Percentiles rank a stretch among this genome's conserved stretches.
Conservation (phyloP, 2,797 vertebrate species). For the Malurus splendens region DNA sequence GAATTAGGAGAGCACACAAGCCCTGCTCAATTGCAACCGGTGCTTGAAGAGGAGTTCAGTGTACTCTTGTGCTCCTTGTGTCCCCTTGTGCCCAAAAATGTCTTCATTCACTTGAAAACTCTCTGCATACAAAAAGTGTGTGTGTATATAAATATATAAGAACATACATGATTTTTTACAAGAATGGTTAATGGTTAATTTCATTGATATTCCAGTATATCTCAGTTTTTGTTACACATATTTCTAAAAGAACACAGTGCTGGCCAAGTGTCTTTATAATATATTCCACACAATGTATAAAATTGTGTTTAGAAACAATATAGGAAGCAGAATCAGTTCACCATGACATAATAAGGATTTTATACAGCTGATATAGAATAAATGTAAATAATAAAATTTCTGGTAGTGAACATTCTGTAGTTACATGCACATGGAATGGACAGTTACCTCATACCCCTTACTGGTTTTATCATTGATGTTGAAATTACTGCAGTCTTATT, state of each 20-base stretch:
- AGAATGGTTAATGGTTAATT: not conserved
- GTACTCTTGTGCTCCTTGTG: not conserved
- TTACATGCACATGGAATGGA: fast-evolving
- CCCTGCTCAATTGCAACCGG: not conserved
- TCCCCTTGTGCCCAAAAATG: not conserved
- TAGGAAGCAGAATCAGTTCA: not conserved
- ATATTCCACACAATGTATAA: not conserved
- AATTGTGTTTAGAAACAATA: not conserved
- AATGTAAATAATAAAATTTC: not conserved
- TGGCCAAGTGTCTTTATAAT: not conserved
- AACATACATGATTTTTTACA: not conserved
- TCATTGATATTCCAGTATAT: not conserved
- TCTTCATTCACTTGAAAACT: not conserved
- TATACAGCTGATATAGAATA: not conserved
- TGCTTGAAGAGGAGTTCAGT: not conserved
- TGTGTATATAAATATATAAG: not conserved
- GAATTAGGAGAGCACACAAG: not conserved
- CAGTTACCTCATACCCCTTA: not conserved
- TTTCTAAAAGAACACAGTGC: not conserved
- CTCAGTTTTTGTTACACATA: not conserved
- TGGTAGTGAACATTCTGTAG: not conserved
- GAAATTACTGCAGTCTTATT: not conserved
- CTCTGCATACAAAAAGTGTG: not conserved
- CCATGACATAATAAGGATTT: not conserved
- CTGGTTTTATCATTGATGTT: not conserved